These are phyloP conservation scores for Discoglossus pictus DNA, from an alignment of 2,797 vertebrate species.

Conservation along the genomic window DNA sequence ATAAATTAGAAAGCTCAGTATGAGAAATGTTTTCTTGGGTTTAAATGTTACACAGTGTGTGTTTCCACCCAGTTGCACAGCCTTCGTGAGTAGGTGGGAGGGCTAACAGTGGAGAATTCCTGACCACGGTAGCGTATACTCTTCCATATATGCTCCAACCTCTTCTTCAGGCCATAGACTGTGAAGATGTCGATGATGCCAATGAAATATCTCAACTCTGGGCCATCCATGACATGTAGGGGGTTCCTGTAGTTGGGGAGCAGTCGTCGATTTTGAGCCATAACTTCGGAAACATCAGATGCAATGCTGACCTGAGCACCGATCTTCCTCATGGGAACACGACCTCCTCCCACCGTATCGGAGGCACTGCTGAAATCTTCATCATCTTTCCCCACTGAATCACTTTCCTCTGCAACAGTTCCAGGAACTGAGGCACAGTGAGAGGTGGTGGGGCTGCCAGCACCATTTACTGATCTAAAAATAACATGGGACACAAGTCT, in stretches of 20 bases:
- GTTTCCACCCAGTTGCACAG: conserved; percentile 64
- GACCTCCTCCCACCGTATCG: background rate
- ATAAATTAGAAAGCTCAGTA: no score
- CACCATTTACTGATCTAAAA: conserved; percentile 72
- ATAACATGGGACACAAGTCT: background rate
- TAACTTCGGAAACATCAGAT: conserved; percentile 56
- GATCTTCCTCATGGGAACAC: background rate
- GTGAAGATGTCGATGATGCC: conserved; percentile 88
- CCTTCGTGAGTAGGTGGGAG: conserved; percentile 62
- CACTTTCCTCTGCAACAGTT: conserved; percentile 60
- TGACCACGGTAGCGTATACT: conserved; percentile 73
- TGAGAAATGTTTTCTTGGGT: no score
- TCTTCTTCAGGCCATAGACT: conserved; percentile 79
- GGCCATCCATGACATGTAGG: conserved; percentile 81
- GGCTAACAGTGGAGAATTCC: conserved; percentile 83
- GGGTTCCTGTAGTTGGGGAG: conserved; percentile 78
- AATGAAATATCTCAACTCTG: conserved; percentile 82
- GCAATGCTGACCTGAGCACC: background rate
- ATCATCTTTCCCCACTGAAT: conserved; percentile 54
- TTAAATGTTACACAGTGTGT: conserved; percentile 57
- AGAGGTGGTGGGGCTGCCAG: conserved; percentile 54
- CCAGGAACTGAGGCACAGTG: conserved; percentile 61
- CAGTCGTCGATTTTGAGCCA: conserved; percentile 77
- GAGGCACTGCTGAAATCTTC: conserved; percentile 25
- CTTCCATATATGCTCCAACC: conserved; percentile 84